A percentile compares a stretch with the other conserved stretches of the same genome.
phyloP scores from a whole-genome alignment of 2,113 vertebrate genomes.

The Penelope pileata region DNA sequence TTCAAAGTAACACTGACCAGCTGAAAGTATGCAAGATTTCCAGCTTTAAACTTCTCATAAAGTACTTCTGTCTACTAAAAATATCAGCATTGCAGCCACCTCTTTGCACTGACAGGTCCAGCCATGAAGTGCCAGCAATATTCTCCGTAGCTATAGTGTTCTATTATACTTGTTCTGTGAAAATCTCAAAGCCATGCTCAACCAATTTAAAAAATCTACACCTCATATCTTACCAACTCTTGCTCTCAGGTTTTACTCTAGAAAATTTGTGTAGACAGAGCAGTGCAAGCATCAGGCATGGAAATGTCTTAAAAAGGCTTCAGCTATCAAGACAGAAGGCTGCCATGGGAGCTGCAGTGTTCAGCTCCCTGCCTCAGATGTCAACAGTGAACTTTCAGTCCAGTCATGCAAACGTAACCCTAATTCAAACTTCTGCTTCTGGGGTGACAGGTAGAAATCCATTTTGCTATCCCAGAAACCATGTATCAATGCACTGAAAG shows the following conservation, averaged over 20 bases:
- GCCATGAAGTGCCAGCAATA: neutral
- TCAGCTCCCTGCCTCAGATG: neutral
- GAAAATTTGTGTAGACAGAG: neutral
- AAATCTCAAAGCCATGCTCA: too few species aligned
- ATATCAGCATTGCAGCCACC: neutral
- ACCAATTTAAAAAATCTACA: neutral
- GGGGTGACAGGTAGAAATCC: neutral
- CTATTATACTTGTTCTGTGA: neutral
- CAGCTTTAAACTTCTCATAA: neutral
- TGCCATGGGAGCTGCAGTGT: neutral
- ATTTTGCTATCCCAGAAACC: neutral
- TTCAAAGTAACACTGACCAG: neutral
- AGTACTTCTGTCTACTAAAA: neutral
- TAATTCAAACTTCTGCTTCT: neutral
- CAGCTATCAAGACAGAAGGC: neutral
- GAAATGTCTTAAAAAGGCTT: neutral
- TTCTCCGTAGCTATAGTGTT: neutral
- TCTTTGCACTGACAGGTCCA: too few species aligned
- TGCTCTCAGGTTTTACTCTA: too few species aligned
- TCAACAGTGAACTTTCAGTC: neutral
- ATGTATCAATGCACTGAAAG: rapidly evolving
- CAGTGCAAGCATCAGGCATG: neutral
- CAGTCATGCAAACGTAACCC: neutral
- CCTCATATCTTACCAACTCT: neutral
- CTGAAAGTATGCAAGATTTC: neutral